These are phyloP conservation scores for Echinometra lucunter DNA, from an alignment of 53 echinoderm and acorn worm species.

Conservation along the genomic window DNA sequence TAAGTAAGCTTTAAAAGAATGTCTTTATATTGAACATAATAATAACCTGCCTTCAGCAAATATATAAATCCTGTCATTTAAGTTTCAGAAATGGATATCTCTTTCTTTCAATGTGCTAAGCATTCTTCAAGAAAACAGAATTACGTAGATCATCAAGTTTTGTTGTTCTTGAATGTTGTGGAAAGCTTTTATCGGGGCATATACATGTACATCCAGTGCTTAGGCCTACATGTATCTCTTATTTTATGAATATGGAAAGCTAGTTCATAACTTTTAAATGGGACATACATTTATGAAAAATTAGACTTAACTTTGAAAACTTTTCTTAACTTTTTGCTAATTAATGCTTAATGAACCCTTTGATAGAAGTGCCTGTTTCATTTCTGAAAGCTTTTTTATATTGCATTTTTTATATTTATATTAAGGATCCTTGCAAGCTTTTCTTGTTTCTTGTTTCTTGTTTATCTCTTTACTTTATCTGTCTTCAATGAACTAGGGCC, in stretches of 20 bases:
- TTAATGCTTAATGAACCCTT: not conserved
- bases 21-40: too few species aligned
- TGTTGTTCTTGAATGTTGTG: too few species aligned
- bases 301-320: not conserved
- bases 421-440: not conserved
- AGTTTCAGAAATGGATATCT: too few species aligned
- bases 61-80: too few species aligned
- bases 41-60: too few species aligned
- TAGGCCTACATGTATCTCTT: too few species aligned
- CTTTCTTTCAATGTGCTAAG: too few species aligned
- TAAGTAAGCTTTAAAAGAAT: too few species aligned
- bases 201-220: too few species aligned
- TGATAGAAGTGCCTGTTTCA: not conserved
- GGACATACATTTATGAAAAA: not conserved
- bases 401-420: not conserved
- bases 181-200: too few species aligned
- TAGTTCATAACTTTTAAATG: not conserved
- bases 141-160: not conserved
- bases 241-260: too few species aligned
- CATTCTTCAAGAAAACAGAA: too few species aligned
- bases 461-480: not conserved
- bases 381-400: not conserved
- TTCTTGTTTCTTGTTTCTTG: conserved; percentile 23
- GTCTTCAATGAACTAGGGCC: conserved; percentile 29
- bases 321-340: not conserved